phyloP scores from a whole-genome alignment of 2,113 vertebrate genomes.

The Pangasianodon hypophthalmus region DNA sequence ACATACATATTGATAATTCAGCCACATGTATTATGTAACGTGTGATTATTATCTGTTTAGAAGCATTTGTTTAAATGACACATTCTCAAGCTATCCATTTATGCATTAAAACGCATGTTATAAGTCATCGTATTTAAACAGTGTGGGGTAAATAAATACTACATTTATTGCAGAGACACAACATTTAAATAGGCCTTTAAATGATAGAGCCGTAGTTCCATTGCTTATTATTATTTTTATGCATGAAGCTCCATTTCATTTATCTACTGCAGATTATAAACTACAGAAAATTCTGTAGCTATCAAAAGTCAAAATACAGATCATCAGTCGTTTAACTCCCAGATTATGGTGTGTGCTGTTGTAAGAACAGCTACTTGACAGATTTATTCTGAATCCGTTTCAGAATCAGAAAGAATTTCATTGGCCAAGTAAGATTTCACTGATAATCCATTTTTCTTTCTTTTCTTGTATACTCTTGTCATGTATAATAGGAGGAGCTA shows the following conservation, averaged over 20 bases:
- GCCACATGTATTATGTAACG: slow-evolving; percentile 1
- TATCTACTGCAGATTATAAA: not conserved
- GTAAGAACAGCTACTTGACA: not conserved
- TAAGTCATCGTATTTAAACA: not conserved
- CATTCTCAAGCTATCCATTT: not conserved
- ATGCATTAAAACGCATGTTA: not conserved
- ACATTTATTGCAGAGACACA: not conserved
- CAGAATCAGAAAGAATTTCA: not conserved
- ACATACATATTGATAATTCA: not conserved
- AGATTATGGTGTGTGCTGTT: not conserved
- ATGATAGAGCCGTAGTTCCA: not conserved
- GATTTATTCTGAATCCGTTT: not conserved
- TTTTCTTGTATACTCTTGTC: slow-evolving; percentile 53
- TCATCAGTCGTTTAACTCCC: not conserved
- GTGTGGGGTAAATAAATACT: not conserved
- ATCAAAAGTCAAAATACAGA: not conserved
- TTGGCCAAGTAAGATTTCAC: not conserved
- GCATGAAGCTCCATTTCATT: not conserved
- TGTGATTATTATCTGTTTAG: not conserved
- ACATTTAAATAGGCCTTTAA: not conserved
- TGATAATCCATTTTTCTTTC: not conserved
- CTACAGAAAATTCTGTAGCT: not conserved
- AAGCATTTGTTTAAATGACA: not conserved
- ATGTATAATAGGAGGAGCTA: slow-evolving; percentile 83
- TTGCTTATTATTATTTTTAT: not conserved